A percentile compares a stretch with the other conserved stretches of the same genome.
Evolutionary conservation across 2,888 invertebrate genomes (phyloP).

Genomic region (Drosophila barbarae): DNA sequence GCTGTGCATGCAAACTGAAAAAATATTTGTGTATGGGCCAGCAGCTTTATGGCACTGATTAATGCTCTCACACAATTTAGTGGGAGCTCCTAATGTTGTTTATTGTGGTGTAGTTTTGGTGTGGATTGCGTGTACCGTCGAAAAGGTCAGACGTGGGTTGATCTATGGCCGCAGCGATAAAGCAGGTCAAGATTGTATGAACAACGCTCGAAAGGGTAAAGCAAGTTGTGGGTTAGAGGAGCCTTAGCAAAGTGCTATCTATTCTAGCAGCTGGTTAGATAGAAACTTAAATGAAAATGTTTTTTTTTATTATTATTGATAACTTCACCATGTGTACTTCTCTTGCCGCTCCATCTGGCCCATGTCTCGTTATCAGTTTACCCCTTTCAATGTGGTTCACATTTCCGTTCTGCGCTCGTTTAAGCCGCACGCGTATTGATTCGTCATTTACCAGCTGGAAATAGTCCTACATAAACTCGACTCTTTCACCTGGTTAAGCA

Average conservation of each 20-base stretch:
- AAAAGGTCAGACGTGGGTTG: slow-evolving; percentile 45
- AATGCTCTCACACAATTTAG: slow-evolving; percentile 22
- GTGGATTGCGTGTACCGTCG: slow-evolving; percentile 25
- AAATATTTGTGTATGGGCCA: not conserved
- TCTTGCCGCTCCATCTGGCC: not conserved
- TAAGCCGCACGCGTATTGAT: not conserved
- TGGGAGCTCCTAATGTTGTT: slow-evolving; percentile 12
- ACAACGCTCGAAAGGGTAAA: not conserved
- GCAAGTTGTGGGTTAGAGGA: not conserved
- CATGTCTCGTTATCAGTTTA: slow-evolving; percentile 8
- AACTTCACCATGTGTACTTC: not conserved
- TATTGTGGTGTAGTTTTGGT: slow-evolving; percentile 13
- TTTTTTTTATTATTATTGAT: slow-evolving; percentile 1
- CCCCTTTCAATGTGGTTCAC: not conserved
- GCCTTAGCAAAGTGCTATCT: not conserved
- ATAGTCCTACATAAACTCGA: slow-evolving; percentile 8
- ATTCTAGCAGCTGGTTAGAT: not conserved
- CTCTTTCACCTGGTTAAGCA: slow-evolving; percentile 7
- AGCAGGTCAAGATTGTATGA: slow-evolving; percentile 26
- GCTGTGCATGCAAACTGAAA: slow-evolving; percentile 4
- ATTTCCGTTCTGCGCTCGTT: slow-evolving; percentile 13
- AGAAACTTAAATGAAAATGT: slow-evolving; percentile 1
- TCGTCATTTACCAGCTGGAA: slow-evolving; percentile 5
- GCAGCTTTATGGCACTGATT: slow-evolving; percentile 27
- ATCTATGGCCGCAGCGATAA: slow-evolving; percentile 9